A percentile compares a stretch with the other conserved stretches of the same genome.
Conservation (phyloP, 1,140 invertebrate genomes). For the Trachelipus rathkii region DNA sequence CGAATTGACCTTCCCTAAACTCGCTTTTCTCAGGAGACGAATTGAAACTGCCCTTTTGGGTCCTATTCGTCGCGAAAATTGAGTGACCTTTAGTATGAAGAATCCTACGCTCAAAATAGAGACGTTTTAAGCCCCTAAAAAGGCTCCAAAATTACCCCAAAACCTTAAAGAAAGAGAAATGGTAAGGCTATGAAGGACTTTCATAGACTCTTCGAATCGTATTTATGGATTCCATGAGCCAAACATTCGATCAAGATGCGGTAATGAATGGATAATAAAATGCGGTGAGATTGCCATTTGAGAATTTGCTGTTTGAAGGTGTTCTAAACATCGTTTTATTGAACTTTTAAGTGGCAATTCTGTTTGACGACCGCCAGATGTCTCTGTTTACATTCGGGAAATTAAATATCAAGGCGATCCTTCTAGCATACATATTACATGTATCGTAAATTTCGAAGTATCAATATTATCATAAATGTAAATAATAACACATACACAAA, state of each 20-base stretch:
- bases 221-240: not conserved
- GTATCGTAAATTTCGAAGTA: too few relatives aligned
- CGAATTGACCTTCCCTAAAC: not conserved
- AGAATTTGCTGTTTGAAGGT: not conserved
- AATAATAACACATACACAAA: too few relatives aligned
- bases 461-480: too few relatives aligned
- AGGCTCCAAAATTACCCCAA: not conserved
- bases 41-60: not conserved
- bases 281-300: not conserved
- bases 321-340: slow-evolving; percentile 6
- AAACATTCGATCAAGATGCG: not conserved
- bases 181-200: not conserved
- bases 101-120: not conserved
- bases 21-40: not conserved
- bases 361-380: too few relatives aligned
- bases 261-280: not conserved
- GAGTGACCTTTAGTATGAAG: not conserved
- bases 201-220: not conserved
- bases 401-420: too few relatives aligned
- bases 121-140: not conserved
- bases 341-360: not conserved
- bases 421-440: too few relatives aligned
- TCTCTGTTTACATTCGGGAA: too few relatives aligned
- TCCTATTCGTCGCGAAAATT: not conserved
- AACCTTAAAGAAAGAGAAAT: not conserved